phyloP scores from a whole-genome alignment of 2,113 vertebrate species.

The Paraplagusia blochii region DNA sequence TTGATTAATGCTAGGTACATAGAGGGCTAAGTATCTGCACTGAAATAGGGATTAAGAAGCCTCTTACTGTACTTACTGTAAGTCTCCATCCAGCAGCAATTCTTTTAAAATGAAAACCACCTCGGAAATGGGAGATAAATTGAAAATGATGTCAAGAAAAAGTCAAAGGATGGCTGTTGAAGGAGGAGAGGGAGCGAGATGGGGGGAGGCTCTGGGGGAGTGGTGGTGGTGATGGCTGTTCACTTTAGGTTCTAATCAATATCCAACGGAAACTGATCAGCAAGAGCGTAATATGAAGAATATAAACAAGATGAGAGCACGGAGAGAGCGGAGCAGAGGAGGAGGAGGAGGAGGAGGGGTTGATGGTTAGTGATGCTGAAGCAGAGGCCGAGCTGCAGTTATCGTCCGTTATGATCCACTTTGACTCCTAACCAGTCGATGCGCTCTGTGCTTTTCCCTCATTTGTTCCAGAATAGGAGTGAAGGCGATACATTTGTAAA shows the following conservation, averaged over 20 bases:
- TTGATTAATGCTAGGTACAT: slow-evolving; percentile 20
- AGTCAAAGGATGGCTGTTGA: slow-evolving; percentile 1
- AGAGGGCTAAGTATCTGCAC: too few species aligned
- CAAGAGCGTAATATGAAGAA: slow-evolving; percentile 29
- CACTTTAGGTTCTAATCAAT: slow-evolving; percentile 62
- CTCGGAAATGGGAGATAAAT: slow-evolving; percentile 21
- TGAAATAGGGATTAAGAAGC: too few species aligned
- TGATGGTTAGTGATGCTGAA: not conserved
- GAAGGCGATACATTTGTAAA: slow-evolving; percentile 39
- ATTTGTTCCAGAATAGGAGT: slow-evolving; percentile 16
- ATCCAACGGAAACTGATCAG: slow-evolving; percentile 62
- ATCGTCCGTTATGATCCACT: slow-evolving; percentile 13
- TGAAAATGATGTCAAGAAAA: slow-evolving; percentile 13
- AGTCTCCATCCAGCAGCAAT: too few species aligned
- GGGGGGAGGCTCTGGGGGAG: slow-evolving; percentile 30
- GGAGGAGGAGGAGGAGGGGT: not conserved
- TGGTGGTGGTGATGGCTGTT: slow-evolving; percentile 41
- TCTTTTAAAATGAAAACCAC: too few species aligned
- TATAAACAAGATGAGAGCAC: slow-evolving; percentile 34
- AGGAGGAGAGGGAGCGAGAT: slow-evolving; percentile 5
- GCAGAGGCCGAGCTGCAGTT: slow-evolving; percentile 13
- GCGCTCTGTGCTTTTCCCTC: slow-evolving; percentile 2
- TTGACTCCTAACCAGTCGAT: slow-evolving; percentile 10
- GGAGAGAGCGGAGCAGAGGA: too few species aligned
- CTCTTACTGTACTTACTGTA: too few species aligned